These are phyloP conservation scores for Trichogramma evanescens DNA, from an alignment of 2,888 invertebrate species.

Conservation along the genomic window DNA sequence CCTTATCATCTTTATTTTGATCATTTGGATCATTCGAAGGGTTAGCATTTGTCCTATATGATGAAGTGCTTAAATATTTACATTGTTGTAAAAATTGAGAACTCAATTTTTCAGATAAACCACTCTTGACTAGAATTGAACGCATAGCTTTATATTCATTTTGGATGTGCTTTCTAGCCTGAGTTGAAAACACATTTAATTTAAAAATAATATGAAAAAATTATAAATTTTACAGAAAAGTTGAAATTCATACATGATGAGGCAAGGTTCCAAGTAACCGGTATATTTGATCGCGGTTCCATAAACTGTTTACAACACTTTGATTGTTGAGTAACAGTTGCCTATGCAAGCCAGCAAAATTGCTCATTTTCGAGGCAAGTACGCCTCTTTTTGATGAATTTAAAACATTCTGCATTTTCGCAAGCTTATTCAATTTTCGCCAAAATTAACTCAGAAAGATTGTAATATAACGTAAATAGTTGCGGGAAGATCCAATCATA, in stretches of 20 bases:
- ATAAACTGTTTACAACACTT: slow-evolving; percentile 3
- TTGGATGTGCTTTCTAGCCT: slow-evolving; percentile 41
- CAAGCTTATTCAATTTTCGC: neutral
- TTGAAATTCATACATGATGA: slow-evolving; percentile 25
- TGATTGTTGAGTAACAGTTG: slow-evolving; percentile 7
- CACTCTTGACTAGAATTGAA: slow-evolving; percentile 26
- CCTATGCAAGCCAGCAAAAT: slow-evolving; percentile 21
- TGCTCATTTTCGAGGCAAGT: slow-evolving; percentile 23
- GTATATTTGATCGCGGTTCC: slow-evolving; percentile 10
- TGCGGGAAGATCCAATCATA: neutral
- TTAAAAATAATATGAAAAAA: neutral
- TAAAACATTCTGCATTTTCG: slow-evolving; percentile 35
- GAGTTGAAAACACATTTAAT: slow-evolving; percentile 21
- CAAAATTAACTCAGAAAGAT: neutral
- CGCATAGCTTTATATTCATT: slow-evolving; percentile 56
- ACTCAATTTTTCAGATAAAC: slow-evolving; percentile 4
- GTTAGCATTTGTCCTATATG: slow-evolving; percentile 8
- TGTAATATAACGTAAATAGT: neutral
- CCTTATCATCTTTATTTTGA: slow-evolving; percentile 27
- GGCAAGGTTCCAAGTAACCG: slow-evolving; percentile 24
- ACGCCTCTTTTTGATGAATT: slow-evolving; percentile 28
- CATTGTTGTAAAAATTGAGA: slow-evolving; percentile 6
- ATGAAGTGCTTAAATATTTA: slow-evolving; percentile 28
- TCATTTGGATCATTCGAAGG: slow-evolving; percentile 13
- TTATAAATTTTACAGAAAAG: neutral